These are phyloP conservation scores for Syrrhaptes paradoxus DNA, from an alignment of 2,113 vertebrate species.

Conservation along the genomic window DNA sequence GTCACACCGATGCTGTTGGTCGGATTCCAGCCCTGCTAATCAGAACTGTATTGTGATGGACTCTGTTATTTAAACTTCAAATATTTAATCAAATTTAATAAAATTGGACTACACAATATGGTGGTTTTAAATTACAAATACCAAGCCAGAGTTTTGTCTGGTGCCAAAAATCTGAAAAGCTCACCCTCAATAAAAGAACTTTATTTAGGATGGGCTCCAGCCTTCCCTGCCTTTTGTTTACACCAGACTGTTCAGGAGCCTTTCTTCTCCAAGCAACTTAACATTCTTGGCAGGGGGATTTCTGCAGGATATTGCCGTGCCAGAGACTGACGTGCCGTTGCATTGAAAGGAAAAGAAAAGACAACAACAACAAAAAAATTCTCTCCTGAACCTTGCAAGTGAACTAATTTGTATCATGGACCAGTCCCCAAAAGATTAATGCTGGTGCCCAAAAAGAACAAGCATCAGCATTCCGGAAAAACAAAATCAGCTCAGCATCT, in stretches of 20 bases:
- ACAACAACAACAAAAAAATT: not conserved
- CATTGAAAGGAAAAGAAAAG: conserved; percentile 12
- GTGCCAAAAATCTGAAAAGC: conserved; percentile 54
- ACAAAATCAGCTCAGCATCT: not conserved
- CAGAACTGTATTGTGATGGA: not conserved
- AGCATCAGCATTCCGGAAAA: not conserved
- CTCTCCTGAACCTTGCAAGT: not conserved
- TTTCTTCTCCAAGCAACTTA: conserved; percentile 63
- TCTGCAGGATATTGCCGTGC: conserved; percentile 21
- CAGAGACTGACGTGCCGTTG: conserved; percentile 22
- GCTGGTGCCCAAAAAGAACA: not conserved
- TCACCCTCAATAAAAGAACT: conserved; percentile 46
- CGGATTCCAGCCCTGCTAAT: not conserved
- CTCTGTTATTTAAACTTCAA: conserved; percentile 16
- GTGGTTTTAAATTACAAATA: conserved; percentile 30
- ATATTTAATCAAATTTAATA: conserved; percentile 51
- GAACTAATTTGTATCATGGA: not conserved
- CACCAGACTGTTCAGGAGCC: conserved; percentile 29
- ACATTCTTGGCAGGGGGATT: conserved; percentile 55
- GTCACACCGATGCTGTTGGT: not conserved
- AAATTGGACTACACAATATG: conserved; percentile 1
- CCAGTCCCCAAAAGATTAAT: not conserved
- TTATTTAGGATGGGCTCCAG: conserved; percentile 64
- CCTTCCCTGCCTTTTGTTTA: conserved; percentile 62
- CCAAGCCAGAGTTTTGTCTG: not conserved